phyloP scores from a whole-genome alignment of 53 echinoderm and acorn worm genomes.

The Stichopus horrens region DNA sequence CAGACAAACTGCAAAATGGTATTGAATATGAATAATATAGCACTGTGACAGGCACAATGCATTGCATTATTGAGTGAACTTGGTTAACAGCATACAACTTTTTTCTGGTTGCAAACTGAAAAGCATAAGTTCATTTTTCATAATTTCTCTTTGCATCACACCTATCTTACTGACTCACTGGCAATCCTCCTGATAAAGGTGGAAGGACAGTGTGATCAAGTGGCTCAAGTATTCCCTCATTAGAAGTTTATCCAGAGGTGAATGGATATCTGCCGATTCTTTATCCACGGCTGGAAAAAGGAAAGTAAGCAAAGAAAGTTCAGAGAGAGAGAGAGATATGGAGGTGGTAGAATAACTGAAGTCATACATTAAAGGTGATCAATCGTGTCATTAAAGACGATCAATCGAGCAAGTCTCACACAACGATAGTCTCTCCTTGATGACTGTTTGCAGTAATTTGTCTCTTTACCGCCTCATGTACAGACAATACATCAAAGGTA shows the following conservation, averaged over 20 bases:
- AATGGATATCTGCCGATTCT: slow-evolving; percentile 81
- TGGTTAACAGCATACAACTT: neutral
- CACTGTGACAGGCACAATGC: no score
- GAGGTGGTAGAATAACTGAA: no score
- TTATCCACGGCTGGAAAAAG: slow-evolving; percentile 68
- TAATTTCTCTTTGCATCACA: neutral
- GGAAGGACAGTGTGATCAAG: slow-evolving; percentile 82
- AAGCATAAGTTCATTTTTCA: neutral
- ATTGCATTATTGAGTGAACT: neutral
- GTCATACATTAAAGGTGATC: no score
- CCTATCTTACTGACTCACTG: slow-evolving; percentile 64
- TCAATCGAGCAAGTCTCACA: no score
- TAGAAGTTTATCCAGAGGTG: slow-evolving; percentile 90
- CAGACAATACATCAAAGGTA: no score
- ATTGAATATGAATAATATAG: no score
- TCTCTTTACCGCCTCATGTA: no score
- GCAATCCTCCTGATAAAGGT: slow-evolving; percentile 78
- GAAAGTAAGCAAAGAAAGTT: neutral
- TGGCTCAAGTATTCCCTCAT: slow-evolving; percentile 94
- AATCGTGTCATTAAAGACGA: no score
- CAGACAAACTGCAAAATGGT: no score
- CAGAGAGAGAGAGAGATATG: no score
- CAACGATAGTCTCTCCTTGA: no score
- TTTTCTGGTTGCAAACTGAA: neutral
- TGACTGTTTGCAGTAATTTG: no score